These are phyloP conservation scores for Malachius bipustulatus DNA, from an alignment of 2,888 invertebrate species.

Conservation along the genomic window DNA sequence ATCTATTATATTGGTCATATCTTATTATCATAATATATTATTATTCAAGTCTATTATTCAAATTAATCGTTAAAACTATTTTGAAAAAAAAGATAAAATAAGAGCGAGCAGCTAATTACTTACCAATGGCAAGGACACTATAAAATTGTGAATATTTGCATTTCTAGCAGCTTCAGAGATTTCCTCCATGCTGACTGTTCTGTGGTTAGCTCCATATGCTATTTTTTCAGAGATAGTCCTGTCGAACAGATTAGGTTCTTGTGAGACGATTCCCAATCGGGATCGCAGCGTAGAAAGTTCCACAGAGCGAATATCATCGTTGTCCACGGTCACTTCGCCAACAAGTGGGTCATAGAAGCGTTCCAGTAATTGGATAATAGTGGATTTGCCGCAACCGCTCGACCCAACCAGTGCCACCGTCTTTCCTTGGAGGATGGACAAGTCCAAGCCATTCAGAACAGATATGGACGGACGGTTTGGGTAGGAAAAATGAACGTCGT, in stretches of 20 bases:
- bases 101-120: no score
- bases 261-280: slow-evolving; percentile 80
- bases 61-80: no score
- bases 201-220: slow-evolving; percentile 74
- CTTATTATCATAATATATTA: no score
- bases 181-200: slow-evolving; percentile 55
- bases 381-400: slow-evolving; percentile 85
- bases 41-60: no score
- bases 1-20: no score
- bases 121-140: slow-evolving; percentile 62
- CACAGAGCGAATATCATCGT: slow-evolving; percentile 25
- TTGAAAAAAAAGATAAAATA: no score
- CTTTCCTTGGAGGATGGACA: slow-evolving; percentile 52
- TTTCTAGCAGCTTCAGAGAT: slow-evolving; percentile 66
- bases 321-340: slow-evolving; percentile 44
- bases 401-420: slow-evolving; percentile 67
- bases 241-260: slow-evolving; percentile 86
- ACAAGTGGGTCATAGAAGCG: slow-evolving; percentile 68
- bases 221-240: slow-evolving; percentile 83
- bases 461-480: slow-evolving; percentile 60
- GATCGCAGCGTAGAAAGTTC: slow-evolving; percentile 42
- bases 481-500: slow-evolving; percentile 59
- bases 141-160: slow-evolving; percentile 81
- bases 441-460: slow-evolving; percentile 54
- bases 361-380: slow-evolving; percentile 70